Evolutionary conservation across 2,888 invertebrate species (phyloP).

Genomic region (Serripes groenlandicus): DNA sequence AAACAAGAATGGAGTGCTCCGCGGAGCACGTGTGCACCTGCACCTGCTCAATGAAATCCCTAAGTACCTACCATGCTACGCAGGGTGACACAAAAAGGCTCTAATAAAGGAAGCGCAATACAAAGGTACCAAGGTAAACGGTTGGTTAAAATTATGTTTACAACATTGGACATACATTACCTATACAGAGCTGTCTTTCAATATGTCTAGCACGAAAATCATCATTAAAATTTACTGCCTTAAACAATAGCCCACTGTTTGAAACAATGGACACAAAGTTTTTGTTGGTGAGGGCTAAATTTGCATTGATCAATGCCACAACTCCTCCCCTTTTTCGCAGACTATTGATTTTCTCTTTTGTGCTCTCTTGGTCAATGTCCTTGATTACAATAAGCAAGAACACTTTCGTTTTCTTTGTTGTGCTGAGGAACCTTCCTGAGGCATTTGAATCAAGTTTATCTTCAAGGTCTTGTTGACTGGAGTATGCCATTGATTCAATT

Average conservation of each 20-base stretch:
- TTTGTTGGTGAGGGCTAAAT: neutral
- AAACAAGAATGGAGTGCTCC: no score
- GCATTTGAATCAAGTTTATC: neutral
- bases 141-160: no score
- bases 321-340: slow-evolving; percentile 12
- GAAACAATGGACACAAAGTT: slow-evolving; percentile 28
- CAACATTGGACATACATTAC: slow-evolving; percentile 14
- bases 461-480: neutral
- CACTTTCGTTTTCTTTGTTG: slow-evolving; percentile 24
- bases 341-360: neutral
- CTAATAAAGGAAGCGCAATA: no score
- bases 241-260: slow-evolving; percentile 13
- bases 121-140: neutral
- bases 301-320: slow-evolving; percentile 31
- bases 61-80: no score
- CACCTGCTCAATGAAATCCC: no score
- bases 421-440: neutral
- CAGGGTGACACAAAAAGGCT: no score
- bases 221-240: slow-evolving; percentile 7
- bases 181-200: slow-evolving; percentile 38
- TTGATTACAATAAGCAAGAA: slow-evolving; percentile 26
- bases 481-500: no score
- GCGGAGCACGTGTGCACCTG: no score
- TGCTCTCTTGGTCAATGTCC: neutral
- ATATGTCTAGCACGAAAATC: slow-evolving; percentile 19